Conservation (phyloP, 92 coral and sea anemone genomes). For the Phenganax subtilis region DNA sequence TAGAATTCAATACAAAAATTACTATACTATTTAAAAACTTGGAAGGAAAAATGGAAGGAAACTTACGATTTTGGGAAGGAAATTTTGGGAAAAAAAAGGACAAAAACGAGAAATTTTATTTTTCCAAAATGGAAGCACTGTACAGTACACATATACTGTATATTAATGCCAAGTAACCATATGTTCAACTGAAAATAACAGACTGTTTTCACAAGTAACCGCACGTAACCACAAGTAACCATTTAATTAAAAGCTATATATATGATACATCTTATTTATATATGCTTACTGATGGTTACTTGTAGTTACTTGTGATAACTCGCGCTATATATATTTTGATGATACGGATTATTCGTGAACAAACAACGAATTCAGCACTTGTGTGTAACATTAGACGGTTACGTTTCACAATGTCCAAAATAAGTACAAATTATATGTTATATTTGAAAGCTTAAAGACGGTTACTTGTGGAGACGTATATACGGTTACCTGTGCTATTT, state of each 20-base stretch:
- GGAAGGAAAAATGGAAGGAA: too few species aligned
- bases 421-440: background rate
- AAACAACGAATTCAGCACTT: background rate
- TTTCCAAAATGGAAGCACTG: too few species aligned
- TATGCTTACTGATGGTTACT: background rate
- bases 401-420: background rate
- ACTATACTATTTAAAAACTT: too few species aligned
- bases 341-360: background rate
- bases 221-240: background rate
- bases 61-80: too few species aligned
- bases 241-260: background rate
- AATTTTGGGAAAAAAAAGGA: too few species aligned
- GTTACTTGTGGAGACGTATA: constrained; percentile 10
- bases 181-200: background rate
- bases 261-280: background rate
- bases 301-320: background rate
- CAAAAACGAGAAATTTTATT: too few species aligned
- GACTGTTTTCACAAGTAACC: constrained; percentile 3
- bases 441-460: background rate
- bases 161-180: background rate
- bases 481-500: constrained; percentile 1
- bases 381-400: background rate
- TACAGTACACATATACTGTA: too few species aligned
- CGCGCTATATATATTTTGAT: background rate
- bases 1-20: too few species aligned